Base-by-base conservation (phyloP, 2,888 invertebrate genomes). In the Sisyra terminalis region DNA sequence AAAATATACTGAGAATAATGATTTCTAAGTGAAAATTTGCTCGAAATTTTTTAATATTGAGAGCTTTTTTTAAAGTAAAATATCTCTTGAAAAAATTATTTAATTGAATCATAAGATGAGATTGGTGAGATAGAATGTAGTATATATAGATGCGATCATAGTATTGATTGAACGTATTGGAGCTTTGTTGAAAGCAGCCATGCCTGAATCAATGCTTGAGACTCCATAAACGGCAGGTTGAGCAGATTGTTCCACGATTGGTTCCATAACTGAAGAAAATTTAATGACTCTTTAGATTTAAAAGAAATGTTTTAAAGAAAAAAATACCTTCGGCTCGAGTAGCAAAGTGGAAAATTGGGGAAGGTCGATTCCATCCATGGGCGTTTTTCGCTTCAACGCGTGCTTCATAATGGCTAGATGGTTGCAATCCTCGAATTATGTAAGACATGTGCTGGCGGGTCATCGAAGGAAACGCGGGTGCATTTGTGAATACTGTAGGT, bases 351-450 rank as follows among this genome's bases (percentile, higher is more conserved):
- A 70, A 70, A 36, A 64, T 59, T 11, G 67, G 67, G 16, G 69
- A 69, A 44, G 65, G 54, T 49, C 66, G 66, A 54, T 69, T 69
- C 70, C 70, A 71, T 29, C 70, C 71, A 51, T 69, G 70, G 29
- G 63, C 59, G 52, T 73, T 73, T 53, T 64, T 67, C 7, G 71
- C 70, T 49, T 68, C 66, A 3, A 72, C 70, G 42, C 66, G 60
- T 3, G 69, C 71, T 47, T 72, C 71, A 53, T 72, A 73, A 47
- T 67, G 65, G 0, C 65, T 62, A 2, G 65, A 69, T 3, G 70
- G 61, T 46, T 67, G 65, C 46, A 73, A 57, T 30, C 65, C 65
- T 40, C 60, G 60, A 49, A 72, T 66, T 48, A 66, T 55, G 55
- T 70, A 70, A 32, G 61, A 66, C 65, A 70, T 70, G 49, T 61